phyloP scores from a whole-genome alignment of 2,113 vertebrate species.

The Rhinoderma darwinii region DNA sequence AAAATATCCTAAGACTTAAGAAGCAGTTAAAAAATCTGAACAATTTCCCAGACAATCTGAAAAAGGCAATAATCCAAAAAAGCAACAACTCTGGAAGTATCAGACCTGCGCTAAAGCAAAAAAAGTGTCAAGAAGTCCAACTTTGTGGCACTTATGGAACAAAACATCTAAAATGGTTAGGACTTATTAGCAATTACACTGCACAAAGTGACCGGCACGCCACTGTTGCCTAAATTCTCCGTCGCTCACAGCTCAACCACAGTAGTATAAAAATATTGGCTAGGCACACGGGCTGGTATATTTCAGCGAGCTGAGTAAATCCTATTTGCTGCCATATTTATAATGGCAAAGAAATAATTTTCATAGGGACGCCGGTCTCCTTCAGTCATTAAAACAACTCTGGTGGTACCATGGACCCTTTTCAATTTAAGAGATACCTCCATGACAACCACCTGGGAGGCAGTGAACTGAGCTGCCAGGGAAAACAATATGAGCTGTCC shows the following conservation, averaged over 20 bases:
- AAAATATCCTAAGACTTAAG: background rate
- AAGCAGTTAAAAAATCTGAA: conserved; percentile 28
- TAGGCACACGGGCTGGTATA: background rate
- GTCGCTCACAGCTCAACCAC: background rate
- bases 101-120: background rate
- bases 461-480: background rate
- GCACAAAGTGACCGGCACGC: background rate
- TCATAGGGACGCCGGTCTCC: background rate
- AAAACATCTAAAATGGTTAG: background rate
- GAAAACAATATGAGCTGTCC: background rate
- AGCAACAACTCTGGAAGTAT: background rate
- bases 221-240: background rate
- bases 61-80: background rate
- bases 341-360: conserved; percentile 1
- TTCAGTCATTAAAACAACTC: background rate
- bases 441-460: background rate
- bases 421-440: background rate
- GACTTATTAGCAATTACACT: background rate
- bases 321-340: background rate
- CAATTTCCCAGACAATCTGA: conserved; percentile 12
- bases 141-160: background rate
- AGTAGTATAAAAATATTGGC: background rate
- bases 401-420: background rate
- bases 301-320: background rate
- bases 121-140: background rate